Evolutionary conservation across 2,113 vertebrate species (phyloP), one percentile per base, ranked within the genome.

Genomic region (Lophotis ruficrista): DNA sequence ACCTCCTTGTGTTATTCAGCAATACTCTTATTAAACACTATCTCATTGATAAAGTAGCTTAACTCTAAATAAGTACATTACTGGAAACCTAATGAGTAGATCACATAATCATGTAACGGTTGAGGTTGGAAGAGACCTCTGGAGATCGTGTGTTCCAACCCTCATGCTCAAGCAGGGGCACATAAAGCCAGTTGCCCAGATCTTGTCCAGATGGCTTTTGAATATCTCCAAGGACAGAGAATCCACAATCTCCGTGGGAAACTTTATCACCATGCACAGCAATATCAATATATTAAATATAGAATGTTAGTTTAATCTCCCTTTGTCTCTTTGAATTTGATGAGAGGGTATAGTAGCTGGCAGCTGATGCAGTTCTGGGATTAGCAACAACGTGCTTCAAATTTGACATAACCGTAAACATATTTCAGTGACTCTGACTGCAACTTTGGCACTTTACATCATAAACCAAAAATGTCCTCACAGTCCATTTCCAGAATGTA

Each of bases 281-380:
- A 45, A 9, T 95, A 50, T 87, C 66, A 90, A 70, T 43, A 73
- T 66, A 86, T 73, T 91, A 84, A 87, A 77, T 83, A 66, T 13
- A 83, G 7, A 10, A 76, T 27, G n/a, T 89, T 95, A 85, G 90
- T 93, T 95, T 92, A 87, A 94, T 93, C 87, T 84, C 77, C 33
- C 9, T 47, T 85, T 73, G 10, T 51, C 16, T 68, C 61, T 90
- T 72, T 88, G 82, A 95, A 76, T 94, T 84, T 89, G 41, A 87
- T 51, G 89, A 92, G 73, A 47, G 41, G 51, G 12, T 64, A 33
- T 93, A 62, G 6, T 50, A 85, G 50, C 72, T 96, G 70, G 43
- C 58, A 94, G 60, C 33, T 92, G 60, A 89, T 89, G 57, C 37
- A 83, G 38, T 91, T 95, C 64, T 83, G 57, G n/a, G 53, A 90